Evolutionary conservation across 2,888 invertebrate genomes (phyloP).

Genomic region (Dilophus febrilis): DNA sequence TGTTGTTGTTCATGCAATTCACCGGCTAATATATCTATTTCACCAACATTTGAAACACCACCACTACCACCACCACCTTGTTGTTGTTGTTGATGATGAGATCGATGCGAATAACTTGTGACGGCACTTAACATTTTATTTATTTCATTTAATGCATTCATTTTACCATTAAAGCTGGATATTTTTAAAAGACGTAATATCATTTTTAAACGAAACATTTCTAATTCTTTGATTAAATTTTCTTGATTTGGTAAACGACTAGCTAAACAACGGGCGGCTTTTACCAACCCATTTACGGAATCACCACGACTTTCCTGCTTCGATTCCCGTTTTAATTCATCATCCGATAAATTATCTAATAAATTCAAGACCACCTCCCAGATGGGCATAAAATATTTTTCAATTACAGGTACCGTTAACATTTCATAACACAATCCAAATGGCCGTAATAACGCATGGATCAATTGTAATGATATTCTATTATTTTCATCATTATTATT

Average conservation of each 20-base stretch:
- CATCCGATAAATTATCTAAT: conserved; percentile 83
- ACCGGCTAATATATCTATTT: too few species aligned
- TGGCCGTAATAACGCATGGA: conserved; percentile 69
- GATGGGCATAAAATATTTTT: conserved; percentile 83
- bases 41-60: too few species aligned
- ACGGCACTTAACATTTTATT: conserved; percentile 90
- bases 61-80: too few species aligned
- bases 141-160: conserved; percentile 96
- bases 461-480: conserved; percentile 51
- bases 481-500: conserved; percentile 19
- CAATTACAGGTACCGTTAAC: conserved; percentile 74
- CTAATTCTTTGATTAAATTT: conserved; percentile 52
- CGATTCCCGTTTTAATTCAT: conserved; percentile 88
- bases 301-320: conserved; percentile 90
- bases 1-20: too few species aligned
- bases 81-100: conserved; percentile 43
- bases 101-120: conserved; percentile 69
- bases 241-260: conserved; percentile 72
- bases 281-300: conserved; percentile 84
- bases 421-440: conserved; percentile 86
- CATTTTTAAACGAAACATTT: conserved; percentile 93
- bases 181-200: conserved; percentile 84
- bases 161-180: conserved; percentile 96
- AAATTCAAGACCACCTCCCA: conserved; percentile 82
- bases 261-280: conserved; percentile 78